Percentiles rank a stretch among this genome's conserved stretches.
These are phyloP conservation scores for Cryptoprocta ferox DNA, from an alignment of 2,797 vertebrate species.

Conservation along the genomic window DNA sequence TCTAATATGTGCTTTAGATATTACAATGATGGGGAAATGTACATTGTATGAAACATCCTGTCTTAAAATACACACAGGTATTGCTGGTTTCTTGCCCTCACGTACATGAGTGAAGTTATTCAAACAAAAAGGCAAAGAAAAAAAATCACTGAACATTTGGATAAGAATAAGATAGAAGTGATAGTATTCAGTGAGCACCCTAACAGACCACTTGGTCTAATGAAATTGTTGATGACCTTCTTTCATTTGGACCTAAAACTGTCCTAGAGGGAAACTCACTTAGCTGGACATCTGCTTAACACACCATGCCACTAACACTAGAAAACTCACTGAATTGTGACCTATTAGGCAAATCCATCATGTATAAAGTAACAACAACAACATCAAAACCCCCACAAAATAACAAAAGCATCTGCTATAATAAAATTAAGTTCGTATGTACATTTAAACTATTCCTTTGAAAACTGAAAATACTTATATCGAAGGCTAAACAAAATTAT, in stretches of 20 bases:
- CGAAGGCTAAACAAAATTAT: not conserved
- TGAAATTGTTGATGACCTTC: not conserved
- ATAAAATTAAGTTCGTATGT: not conserved
- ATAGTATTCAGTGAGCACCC: not conserved
- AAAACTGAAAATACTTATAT: not conserved
- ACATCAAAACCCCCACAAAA: not conserved
- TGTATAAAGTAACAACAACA: not conserved
- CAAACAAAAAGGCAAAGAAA: not conserved
- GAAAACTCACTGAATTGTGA: not conserved
- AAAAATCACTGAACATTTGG: not conserved
- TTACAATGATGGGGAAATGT: not conserved
- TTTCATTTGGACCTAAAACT: conserved; percentile 10
- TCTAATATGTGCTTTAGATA: not conserved
- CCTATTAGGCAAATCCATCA: not conserved
- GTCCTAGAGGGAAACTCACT: not conserved
- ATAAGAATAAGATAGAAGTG: not conserved
- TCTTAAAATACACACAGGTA: not conserved
- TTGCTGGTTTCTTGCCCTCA: not conserved
- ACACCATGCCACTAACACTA: not conserved
- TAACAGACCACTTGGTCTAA: not conserved
- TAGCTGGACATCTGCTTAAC: not conserved
- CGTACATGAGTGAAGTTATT: not conserved
- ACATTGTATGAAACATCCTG: not conserved
- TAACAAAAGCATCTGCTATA: not conserved
- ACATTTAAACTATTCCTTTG: not conserved